These are phyloP conservation scores for Ornithorhynchus anatinus DNA, from an alignment of 2,113 vertebrate species.

Conservation along the genomic window DNA sequence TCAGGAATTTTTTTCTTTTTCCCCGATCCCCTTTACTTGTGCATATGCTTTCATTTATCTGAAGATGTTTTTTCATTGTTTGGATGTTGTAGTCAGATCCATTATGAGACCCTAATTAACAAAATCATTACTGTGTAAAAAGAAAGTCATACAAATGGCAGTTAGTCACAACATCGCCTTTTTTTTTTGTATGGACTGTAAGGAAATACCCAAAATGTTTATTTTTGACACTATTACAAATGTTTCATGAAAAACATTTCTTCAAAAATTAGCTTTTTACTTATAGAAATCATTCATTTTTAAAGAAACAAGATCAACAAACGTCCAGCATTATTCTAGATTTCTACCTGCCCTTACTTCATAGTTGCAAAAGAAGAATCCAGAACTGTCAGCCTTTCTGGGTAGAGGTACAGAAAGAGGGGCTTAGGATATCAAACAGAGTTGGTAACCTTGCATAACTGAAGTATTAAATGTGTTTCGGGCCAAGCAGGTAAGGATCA, in stretches of 20 bases:
- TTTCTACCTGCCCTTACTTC: not conserved
- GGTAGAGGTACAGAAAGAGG: not conserved
- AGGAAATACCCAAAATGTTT: not conserved
- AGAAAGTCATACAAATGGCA: slow-evolving; percentile 31
- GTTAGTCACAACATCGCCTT: slow-evolving; percentile 2
- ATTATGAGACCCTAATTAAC: slow-evolving; percentile 60
- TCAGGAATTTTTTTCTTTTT: slow-evolving; percentile 37
- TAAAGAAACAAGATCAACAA: not conserved
- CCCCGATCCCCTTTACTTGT: not conserved
- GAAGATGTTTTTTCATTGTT: slow-evolving; percentile 56
- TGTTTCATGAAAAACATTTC: not conserved
- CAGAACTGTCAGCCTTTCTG: not conserved
- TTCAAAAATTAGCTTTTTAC: not conserved
- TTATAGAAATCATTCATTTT: not conserved
- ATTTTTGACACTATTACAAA: not conserved
- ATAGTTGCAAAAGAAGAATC: not conserved
- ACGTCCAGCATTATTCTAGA: not conserved
- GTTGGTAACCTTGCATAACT: not conserved
- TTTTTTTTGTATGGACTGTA: not conserved
- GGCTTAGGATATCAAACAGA: not conserved
- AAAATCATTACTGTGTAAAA: slow-evolving; percentile 56
- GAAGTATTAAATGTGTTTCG: not conserved
- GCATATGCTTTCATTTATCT: slow-evolving; percentile 54
- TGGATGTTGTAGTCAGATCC: slow-evolving; percentile 62
- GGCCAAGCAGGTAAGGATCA: slow-evolving; percentile 7